Evolutionary conservation across 1,140 invertebrate genomes (phyloP).

Genomic region (Paraescarpia echinospica): DNA sequence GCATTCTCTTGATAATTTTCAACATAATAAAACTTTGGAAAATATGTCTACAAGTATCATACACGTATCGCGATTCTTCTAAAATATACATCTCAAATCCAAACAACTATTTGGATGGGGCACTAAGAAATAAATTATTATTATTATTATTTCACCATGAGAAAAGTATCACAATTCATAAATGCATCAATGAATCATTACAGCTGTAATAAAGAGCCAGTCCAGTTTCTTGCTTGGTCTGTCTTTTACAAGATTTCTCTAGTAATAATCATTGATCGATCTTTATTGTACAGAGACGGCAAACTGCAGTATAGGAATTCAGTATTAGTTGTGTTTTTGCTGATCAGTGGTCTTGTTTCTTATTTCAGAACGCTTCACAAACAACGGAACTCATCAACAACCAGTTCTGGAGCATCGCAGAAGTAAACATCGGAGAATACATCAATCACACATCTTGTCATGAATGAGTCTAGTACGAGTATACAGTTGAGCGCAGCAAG

Average conservation of each 20-base stretch:
- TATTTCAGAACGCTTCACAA: background rate
- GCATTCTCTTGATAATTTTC: no score
- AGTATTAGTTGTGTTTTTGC: background rate
- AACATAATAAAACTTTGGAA: no score
- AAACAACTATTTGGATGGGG: no score
- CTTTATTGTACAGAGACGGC: background rate
- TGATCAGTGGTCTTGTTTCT: background rate
- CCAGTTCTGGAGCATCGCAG: background rate
- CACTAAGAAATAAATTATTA: no score
- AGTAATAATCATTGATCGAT: background rate
- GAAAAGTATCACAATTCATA: no score
- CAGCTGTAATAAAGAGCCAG: background rate
- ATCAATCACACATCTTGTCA: background rate
- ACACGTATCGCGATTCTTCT: no score
- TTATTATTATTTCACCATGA: no score
- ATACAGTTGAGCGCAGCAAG: background rate
- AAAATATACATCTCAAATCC: no score
- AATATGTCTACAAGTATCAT: no score
- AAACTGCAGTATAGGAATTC: background rate
- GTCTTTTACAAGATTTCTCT: background rate
- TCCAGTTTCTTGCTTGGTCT: background rate
- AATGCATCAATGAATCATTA: no score
- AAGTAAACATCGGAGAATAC: background rate
- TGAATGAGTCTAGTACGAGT: background rate
- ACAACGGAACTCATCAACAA: background rate